These are phyloP conservation scores for Digitonthophagus gazella DNA, from an alignment of 2,888 invertebrate genomes.

Conservation along the genomic window DNA sequence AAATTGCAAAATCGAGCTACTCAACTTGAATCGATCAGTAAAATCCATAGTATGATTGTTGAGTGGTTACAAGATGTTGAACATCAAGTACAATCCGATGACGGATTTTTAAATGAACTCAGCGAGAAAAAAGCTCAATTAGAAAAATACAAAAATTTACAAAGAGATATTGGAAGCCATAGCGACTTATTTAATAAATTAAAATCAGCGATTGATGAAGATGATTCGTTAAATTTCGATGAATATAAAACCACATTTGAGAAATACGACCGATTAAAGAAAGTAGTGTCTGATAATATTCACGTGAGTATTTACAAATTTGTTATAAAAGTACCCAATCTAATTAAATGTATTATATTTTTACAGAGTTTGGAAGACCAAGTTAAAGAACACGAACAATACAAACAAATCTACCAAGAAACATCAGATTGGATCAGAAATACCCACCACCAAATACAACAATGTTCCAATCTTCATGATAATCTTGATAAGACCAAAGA, in stretches of 20 bases:
- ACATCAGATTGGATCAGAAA: conserved; percentile 84
- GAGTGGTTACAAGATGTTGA: conserved; percentile 91
- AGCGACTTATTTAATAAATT: conserved; percentile 75
- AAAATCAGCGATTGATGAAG: conserved; percentile 70
- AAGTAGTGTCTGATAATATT: conserved; percentile 65
- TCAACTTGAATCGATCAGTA: conserved; percentile 84
- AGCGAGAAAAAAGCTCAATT: conserved; percentile 87
- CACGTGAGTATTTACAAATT: conserved; percentile 24
- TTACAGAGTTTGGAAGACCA: conserved; percentile 72
- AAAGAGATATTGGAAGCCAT: conserved; percentile 79
- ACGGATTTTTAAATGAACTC: conserved; percentile 75
- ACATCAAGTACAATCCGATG: conserved; percentile 74
- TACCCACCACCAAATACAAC: conserved; percentile 77
- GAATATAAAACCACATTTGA: conserved; percentile 70
- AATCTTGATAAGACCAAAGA: conserved; percentile 76
- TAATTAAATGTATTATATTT: background rate
- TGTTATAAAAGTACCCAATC: background rate
- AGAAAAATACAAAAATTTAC: conserved; percentile 82
- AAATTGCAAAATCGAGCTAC: conserved; percentile 71
- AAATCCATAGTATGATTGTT: conserved; percentile 74
- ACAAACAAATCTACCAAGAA: conserved; percentile 77
- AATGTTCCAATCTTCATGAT: conserved; percentile 83
- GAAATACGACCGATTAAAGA: conserved; percentile 69
- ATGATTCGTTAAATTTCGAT: conserved; percentile 57
- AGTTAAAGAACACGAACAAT: conserved; percentile 84